phyloP scores from a whole-genome alignment of 2,113 vertebrate species.

The Elephas maximus region DNA sequence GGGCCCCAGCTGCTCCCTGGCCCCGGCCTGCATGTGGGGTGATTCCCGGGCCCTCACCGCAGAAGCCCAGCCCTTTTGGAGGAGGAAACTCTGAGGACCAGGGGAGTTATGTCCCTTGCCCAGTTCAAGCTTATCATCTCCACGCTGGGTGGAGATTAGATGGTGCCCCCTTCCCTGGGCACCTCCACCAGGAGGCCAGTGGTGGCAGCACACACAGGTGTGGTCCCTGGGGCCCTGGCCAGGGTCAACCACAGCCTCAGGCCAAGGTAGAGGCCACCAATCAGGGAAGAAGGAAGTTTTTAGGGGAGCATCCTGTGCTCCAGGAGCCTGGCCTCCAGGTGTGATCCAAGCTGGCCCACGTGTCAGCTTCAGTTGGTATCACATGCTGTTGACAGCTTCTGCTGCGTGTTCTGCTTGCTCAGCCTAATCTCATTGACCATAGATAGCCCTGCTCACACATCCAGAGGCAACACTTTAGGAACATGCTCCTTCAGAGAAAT shows the following conservation, averaged over 20 bases:
- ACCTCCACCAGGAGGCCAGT: too few species aligned
- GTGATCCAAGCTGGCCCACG: not conserved
- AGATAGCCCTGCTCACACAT: accelerated
- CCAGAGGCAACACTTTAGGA: not conserved
- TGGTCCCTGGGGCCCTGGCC: too few species aligned
- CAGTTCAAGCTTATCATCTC: not conserved
- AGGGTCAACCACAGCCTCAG: not conserved
- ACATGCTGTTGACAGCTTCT: not conserved
- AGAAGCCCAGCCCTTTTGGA: not conserved
- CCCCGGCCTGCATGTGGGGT: too few species aligned
- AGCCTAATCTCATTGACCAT: not conserved
- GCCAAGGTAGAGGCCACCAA: too few species aligned
- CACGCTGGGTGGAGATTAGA: not conserved
- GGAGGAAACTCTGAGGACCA: not conserved
- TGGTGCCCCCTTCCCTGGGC: not conserved
- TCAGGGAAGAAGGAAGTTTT: not conserved
- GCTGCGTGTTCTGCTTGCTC: too few species aligned
- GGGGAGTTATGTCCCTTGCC: not conserved
- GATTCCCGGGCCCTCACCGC: too few species aligned
- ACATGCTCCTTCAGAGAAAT: not conserved
- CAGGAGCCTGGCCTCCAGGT: not conserved
- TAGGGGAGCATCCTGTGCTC: not conserved
- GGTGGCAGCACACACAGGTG: too few species aligned
- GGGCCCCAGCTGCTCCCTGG: too few species aligned
- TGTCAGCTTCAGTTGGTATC: not conserved